Evolutionary conservation across 1,140 invertebrate species (phyloP), one percentile per base, ranked within the genome.

Genomic region (Aphelenchoides avenae): DNA sequence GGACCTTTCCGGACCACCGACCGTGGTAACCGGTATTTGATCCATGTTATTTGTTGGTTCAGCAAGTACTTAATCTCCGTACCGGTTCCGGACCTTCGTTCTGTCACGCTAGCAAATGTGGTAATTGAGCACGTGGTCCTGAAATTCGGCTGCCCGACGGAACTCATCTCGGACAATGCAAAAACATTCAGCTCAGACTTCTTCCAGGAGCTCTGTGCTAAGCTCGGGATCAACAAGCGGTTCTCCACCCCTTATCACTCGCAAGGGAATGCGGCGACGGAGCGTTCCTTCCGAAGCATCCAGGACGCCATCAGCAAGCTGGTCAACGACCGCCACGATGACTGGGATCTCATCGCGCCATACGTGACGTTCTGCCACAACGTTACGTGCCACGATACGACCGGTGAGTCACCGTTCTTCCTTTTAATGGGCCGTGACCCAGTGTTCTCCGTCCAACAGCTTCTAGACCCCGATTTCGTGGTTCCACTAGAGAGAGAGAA

Each of bases 321-420:
- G 13, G 37, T 54, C 7, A 52, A 18, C 7, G 27, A 20, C 1
- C 20, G 52, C 6, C 24, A 54, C n/a, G 15, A 40, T 5, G 30
- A 54, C 22, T 54, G 41, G 27, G 36, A 37, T 37, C 18, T 20
- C 31, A 31, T 52, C 9, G 26, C 52, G 1, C 18, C 44, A 5
- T 30, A 20, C 7, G 44, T 52, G 1, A 26, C 44, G 11, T 54
- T 54, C 49, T 54, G 52, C 13, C 52, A 54, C 52, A 54, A 54
- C 20, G 29, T 48, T 1, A 20, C 46, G 3, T n/a, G 24, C 4
- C 52, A 54, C 3, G 44, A 52, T 7, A 11, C 49, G 2, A 54
- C 52, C 1, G 11, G 22, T 1, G 52, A 54, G 34, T 26, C 50
- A 18, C 52, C 52, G 18, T 54, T 54, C 49, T 54, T 34, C n/a